These are phyloP conservation scores for Aratinga solstitialis DNA, from an alignment of 2,797 vertebrate species.

Conservation along the genomic window DNA sequence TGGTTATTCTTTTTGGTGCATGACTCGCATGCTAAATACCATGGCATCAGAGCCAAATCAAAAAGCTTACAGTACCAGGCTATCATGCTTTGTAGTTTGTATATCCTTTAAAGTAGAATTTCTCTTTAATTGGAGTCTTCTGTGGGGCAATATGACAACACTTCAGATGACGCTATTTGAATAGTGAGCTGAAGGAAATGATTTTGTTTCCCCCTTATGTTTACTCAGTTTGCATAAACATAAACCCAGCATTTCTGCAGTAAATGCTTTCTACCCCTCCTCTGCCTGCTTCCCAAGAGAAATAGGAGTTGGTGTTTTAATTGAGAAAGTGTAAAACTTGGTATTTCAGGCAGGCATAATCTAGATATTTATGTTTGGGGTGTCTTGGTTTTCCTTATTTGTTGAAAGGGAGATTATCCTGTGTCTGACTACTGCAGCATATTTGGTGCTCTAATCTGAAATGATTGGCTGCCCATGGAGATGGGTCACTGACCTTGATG, in stretches of 20 bases:
- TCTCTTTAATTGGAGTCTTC: background rate
- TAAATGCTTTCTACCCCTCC: slow-evolving; percentile 6
- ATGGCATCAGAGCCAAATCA: background rate
- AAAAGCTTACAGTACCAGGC: background rate
- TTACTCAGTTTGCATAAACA: background rate
- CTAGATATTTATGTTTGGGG: background rate
- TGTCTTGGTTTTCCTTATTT: background rate
- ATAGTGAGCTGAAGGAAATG: background rate
- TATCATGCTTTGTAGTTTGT: background rate
- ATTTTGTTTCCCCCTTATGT: background rate
- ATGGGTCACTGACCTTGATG: background rate
- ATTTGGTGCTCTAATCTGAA: background rate
- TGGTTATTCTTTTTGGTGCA: background rate
- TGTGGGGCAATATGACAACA: background rate
- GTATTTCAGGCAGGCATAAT: background rate
- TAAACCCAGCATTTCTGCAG: background rate
- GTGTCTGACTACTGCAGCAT: background rate
- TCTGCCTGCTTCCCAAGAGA: background rate
- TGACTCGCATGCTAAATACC: background rate
- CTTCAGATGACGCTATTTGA: background rate
- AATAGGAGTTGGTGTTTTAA: background rate
- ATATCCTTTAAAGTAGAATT: background rate
- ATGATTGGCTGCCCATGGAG: background rate
- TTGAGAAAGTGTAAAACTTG: background rate
- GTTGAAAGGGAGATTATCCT: background rate